Evolutionary conservation across 2,888 invertebrate species (phyloP).

Genomic region (Standfussiana lucernea): DNA sequence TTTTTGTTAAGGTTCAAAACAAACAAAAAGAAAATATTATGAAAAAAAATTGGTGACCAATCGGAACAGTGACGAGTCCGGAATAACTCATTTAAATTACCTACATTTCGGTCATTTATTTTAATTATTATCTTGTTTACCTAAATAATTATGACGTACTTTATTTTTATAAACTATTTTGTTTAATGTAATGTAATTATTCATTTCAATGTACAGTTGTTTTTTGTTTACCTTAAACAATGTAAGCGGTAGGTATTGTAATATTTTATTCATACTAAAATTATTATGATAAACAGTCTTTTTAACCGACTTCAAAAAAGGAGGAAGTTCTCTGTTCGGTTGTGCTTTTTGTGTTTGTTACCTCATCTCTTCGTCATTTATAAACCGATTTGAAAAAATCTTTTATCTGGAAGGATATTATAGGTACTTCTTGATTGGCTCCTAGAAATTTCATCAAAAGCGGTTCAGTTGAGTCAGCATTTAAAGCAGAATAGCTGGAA

Average conservation of each 20-base stretch:
- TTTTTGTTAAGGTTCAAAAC: background rate
- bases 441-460: too few relatives aligned
- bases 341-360: too few relatives aligned
- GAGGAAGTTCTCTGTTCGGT: too few relatives aligned
- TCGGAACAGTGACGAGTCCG: too few relatives aligned
- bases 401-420: too few relatives aligned
- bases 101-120: background rate
- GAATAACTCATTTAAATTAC: conserved; percentile 16
- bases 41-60: too few relatives aligned
- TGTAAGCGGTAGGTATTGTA: background rate
- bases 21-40: background rate
- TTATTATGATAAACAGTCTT: background rate
- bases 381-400: too few relatives aligned
- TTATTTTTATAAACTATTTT: background rate
- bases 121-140: conserved; percentile 25
- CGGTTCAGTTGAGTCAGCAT: too few relatives aligned
- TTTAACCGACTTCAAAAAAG: too few relatives aligned
- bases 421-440: too few relatives aligned
- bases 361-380: too few relatives aligned
- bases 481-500: too few relatives aligned
- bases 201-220: background rate
- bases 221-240: conserved; percentile 5
- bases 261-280: background rate
- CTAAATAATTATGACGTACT: background rate
- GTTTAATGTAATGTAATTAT: background rate